Base-by-base conservation (phyloP, 1,140 invertebrate species). In the Bombus terrestris region DNA sequence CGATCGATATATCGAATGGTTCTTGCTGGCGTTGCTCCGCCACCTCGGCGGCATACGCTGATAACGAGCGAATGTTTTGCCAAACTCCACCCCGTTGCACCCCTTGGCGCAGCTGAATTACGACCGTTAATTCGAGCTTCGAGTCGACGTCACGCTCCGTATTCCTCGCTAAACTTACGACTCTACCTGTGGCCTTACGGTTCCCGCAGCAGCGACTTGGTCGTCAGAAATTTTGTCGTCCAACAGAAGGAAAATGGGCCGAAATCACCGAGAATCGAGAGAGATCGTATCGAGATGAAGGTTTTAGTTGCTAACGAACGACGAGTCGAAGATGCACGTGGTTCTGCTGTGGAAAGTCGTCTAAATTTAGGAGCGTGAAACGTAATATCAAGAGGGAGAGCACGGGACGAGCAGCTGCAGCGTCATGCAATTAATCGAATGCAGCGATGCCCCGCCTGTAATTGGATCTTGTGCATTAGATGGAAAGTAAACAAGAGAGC, bases 1-100 rank as follows among this genome's bases (percentile, higher is more conserved):
- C 81, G 92, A 94, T 95, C 93, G 91, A 95, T 95, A 93, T 92
- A 94, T 94, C 92, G 93, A 93, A 84, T 92, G 86, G 79, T 88
- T 85, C 91, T 93, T 89, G 83, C 81, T 84, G 68, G 68, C 68
- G 68, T 69, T 69, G 66, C 37, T 41, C 86, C 86, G 69, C 91
- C 90, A 85, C 90, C 87, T 89, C 85, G 84, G 83, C 86, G 92
- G 87, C 92, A 93, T 93, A 92, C 91, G 92, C 91, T 93, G 92
- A 94, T 94, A 93, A 92, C 87, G 77, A 86, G 88, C 74, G 57
- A 79, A 89, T 91, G 91, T 93, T 93, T 93, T 94, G 89, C 91
- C 90, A 88, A 84, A 76, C 87, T 74, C 83, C 90, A 83, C 28
- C 85, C 25, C 43, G 37, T 9, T 28, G 37, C 32, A 5, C 15